Evolutionary conservation across 2,113 vertebrate species (phyloP).

Genomic region (Dascyllus trimaculatus): DNA sequence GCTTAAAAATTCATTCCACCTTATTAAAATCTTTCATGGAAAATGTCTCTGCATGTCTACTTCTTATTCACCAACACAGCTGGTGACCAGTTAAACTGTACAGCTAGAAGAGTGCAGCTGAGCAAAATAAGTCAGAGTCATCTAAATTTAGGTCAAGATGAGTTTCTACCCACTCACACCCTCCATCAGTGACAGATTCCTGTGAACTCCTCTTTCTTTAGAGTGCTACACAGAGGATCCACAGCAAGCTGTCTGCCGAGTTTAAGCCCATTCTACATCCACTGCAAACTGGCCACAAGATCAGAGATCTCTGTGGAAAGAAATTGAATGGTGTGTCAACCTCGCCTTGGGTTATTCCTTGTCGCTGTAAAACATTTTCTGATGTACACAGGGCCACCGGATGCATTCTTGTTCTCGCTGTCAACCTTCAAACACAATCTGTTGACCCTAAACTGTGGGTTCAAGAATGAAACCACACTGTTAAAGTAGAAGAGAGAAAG

Average conservation of each 20-base stretch:
- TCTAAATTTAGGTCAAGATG: slow-evolving; percentile 63
- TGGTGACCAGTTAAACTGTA: slow-evolving; percentile 21
- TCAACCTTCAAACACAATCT: slow-evolving; percentile 44
- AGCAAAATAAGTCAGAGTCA: slow-evolving; percentile 50
- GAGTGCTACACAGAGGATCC: slow-evolving; percentile 13
- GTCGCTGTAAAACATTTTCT: slow-evolving; percentile 45
- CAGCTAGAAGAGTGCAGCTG: slow-evolving; percentile 23
- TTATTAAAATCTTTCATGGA: slow-evolving; percentile 20
- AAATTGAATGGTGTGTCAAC: slow-evolving; percentile 50
- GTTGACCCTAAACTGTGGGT: slow-evolving; percentile 49
- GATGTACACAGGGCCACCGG: slow-evolving; percentile 25
- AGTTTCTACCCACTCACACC: slow-evolving; percentile 40
- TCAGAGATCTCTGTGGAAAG: slow-evolving; percentile 46
- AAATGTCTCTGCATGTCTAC: slow-evolving; percentile 17
- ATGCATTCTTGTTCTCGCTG: slow-evolving; percentile 45
- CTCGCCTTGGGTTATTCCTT: slow-evolving; percentile 49
- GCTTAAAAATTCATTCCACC: background rate
- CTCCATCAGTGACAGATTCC: slow-evolving; percentile 43
- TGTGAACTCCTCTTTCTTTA: slow-evolving; percentile 34
- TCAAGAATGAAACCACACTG: slow-evolving; percentile 50
- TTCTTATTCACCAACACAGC: slow-evolving; percentile 37
- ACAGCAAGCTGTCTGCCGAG: slow-evolving; percentile 32
- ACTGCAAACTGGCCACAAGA: slow-evolving; percentile 41
- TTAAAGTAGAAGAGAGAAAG: slow-evolving; percentile 23
- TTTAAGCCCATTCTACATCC: slow-evolving; percentile 31